Percentiles rank a stretch among this genome's conserved stretches.
phyloP scores from a whole-genome alignment of 2,888 invertebrate species.

The Noctua janthe region DNA sequence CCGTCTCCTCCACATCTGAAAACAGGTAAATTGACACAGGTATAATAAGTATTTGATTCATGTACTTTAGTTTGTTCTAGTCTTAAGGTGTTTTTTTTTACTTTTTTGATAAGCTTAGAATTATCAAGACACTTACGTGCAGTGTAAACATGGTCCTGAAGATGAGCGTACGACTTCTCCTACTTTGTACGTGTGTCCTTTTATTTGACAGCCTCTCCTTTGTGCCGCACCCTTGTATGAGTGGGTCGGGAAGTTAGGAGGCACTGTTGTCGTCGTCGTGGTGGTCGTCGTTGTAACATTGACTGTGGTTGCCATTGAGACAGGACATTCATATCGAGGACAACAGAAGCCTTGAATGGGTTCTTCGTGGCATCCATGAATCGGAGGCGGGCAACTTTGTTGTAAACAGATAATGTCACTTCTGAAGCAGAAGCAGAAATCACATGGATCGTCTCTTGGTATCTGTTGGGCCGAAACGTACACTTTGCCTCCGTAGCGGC shows the following conservation, averaged over 20 bases:
- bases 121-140: slow-evolving; percentile 94
- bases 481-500: slow-evolving; percentile 97
- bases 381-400: slow-evolving; percentile 98
- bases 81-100: not conserved
- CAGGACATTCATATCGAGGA: slow-evolving; percentile 98
- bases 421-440: slow-evolving; percentile 99
- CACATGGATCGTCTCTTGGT: slow-evolving; percentile 98
- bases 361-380: slow-evolving; percentile 97
- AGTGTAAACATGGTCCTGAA: slow-evolving; percentile 97
- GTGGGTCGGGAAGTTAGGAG: slow-evolving; percentile 95
- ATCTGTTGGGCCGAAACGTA: slow-evolving; percentile 98
- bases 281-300: slow-evolving; percentile 97
- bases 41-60: slow-evolving; percentile 17
- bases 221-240: slow-evolving; percentile 94
- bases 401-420: slow-evolving; percentile 98
- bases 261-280: slow-evolving; percentile 95
- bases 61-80: not conserved
- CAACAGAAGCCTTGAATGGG: slow-evolving; percentile 98
- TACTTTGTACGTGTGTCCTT: slow-evolving; percentile 95
- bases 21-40: slow-evolving; percentile 64
- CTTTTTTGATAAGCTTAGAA: not conserved
- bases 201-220: slow-evolving; percentile 95
- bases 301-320: slow-evolving; percentile 95
- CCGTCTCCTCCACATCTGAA: slow-evolving; percentile 97
- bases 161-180: slow-evolving; percentile 96